A percentile compares a stretch with the other conserved stretches of the same genome.
phyloP scores from a whole-genome alignment of 2,797 vertebrate genomes.

The Alectoris magna region DNA sequence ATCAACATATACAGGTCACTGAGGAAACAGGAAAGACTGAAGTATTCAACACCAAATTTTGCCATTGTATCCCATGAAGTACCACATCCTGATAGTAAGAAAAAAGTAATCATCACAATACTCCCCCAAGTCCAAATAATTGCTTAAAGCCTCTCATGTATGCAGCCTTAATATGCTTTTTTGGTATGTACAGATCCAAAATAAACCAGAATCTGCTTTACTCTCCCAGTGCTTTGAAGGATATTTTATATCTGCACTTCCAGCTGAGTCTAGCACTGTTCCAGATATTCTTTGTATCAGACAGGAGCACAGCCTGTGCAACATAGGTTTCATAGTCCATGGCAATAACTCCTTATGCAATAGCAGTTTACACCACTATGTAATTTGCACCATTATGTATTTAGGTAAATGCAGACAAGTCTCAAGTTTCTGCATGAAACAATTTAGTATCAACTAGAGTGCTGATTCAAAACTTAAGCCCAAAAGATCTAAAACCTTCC shows the following conservation, averaged over 20 bases:
- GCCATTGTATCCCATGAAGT: neutral
- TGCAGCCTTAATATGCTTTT: neutral
- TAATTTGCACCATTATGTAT: neutral
- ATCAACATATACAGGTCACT: neutral
- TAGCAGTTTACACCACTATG: neutral
- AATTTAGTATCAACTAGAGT: neutral
- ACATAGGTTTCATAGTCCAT: neutral
- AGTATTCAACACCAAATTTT: neutral
- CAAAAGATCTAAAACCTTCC: neutral
- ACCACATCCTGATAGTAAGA: neutral
- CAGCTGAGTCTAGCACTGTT: neutral
- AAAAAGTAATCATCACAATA: neutral
- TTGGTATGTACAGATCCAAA: neutral
- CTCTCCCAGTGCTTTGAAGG: neutral
- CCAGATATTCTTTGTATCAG: fast-evolving
- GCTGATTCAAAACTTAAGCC: neutral
- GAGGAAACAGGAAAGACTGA: neutral
- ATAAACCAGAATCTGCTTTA: neutral
- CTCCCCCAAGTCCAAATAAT: neutral
- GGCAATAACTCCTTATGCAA: fast-evolving
- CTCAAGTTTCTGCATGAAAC: neutral
- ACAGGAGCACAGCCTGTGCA: fast-evolving
- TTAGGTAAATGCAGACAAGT: neutral
- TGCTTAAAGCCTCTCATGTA: neutral
- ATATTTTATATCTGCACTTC: neutral